Conservation (phyloP, 2,113 vertebrate genomes). For the Leucopsar rothschildi region DNA sequence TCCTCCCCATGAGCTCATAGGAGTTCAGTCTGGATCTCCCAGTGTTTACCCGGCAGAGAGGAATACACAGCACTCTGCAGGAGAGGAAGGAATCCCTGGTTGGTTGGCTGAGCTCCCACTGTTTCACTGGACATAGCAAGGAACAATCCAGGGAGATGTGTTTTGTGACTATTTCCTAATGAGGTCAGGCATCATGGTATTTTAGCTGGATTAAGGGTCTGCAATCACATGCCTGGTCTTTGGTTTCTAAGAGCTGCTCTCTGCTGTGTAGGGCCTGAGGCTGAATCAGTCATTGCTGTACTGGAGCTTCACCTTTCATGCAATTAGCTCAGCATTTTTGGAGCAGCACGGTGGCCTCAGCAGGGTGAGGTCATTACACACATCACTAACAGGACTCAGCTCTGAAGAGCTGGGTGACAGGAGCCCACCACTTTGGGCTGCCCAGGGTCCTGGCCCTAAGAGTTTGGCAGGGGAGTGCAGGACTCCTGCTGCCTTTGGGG, state of each 20-base stretch:
- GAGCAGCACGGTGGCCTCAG: background rate
- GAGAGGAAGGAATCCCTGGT: background rate
- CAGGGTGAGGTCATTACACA: background rate
- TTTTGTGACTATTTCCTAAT: background rate
- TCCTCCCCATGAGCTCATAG: background rate
- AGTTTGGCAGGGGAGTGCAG: background rate
- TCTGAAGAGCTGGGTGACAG: background rate
- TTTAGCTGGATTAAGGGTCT: slow-evolving; percentile 20
- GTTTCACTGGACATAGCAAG: background rate
- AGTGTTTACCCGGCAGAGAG: background rate
- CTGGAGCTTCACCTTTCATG: background rate
- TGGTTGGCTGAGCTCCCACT: background rate
- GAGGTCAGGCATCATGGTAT: background rate
- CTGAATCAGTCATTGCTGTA: background rate
- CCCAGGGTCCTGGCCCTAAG: background rate
- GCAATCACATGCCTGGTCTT: background rate
- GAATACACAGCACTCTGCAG: background rate
- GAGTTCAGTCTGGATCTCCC: background rate
- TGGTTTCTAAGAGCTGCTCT: background rate
- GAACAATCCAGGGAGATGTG: background rate
- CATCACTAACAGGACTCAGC: background rate
- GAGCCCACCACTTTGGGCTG: background rate
- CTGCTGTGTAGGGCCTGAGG: background rate
- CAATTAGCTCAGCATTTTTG: slow-evolving; percentile 1
- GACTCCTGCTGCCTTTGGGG: background rate